Evolutionary conservation across 2,113 vertebrate species (phyloP).

Genomic region (Nyctereutes procyonoides): DNA sequence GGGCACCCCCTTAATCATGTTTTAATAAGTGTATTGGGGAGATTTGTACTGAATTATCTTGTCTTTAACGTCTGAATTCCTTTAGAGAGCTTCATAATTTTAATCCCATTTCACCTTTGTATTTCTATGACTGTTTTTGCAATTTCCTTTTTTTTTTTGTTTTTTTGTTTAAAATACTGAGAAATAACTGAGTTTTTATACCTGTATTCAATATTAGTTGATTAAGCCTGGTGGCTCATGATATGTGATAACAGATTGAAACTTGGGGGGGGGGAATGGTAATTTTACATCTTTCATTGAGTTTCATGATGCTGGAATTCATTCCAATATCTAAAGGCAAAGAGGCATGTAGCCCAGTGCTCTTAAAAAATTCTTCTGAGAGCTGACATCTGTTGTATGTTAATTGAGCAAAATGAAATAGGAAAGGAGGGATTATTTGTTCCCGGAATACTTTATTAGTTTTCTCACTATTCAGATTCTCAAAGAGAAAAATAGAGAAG

Average conservation of each 20-base stretch:
- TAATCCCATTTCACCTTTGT: background rate
- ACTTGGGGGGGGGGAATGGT: background rate
- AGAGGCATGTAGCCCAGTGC: conserved; percentile 19
- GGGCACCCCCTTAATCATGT: background rate
- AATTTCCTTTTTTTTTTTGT: background rate
- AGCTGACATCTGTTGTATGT: conserved; percentile 63
- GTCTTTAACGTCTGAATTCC: background rate
- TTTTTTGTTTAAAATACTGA: background rate
- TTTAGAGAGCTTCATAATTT: background rate
- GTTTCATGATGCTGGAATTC: conserved; percentile 22
- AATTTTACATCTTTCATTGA: conserved; percentile 15
- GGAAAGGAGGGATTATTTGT: background rate
- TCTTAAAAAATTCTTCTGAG: conserved; percentile 48
- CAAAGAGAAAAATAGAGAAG: background rate
- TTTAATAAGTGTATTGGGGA: background rate
- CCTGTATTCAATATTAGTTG: background rate
- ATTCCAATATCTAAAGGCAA: conserved; percentile 58
- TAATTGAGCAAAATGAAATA: conserved; percentile 43
- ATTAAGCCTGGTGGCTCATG: background rate
- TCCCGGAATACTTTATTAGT: background rate
- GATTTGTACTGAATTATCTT: background rate
- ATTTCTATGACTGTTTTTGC: background rate
- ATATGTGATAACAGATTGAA: conserved; percentile 10
- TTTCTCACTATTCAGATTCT: background rate
- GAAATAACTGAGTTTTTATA: background rate